Evolutionary conservation across 2,113 vertebrate genomes (phyloP).

Genomic region (Lampris incognitus): DNA sequence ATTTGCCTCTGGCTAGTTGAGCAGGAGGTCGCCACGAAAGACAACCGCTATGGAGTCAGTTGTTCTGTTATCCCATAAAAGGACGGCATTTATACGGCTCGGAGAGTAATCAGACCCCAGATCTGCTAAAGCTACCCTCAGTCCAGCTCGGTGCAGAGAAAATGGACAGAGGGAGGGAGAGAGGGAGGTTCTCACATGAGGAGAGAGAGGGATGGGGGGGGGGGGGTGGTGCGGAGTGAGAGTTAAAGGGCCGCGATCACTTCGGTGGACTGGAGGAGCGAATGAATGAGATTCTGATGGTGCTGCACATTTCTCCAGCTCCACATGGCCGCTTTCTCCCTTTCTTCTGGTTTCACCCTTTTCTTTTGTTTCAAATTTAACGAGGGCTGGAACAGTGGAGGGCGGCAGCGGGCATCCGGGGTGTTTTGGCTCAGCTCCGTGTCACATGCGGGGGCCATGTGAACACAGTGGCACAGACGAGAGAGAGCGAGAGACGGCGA

Average conservation of each 20-base stretch:
- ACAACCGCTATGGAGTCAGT: slow-evolving; percentile 30
- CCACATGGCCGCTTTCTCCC: slow-evolving; percentile 62
- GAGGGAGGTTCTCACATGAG: slow-evolving; percentile 28
- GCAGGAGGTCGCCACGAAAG: slow-evolving; percentile 26
- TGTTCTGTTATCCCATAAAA: slow-evolving; percentile 49
- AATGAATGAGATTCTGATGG: slow-evolving; percentile 77
- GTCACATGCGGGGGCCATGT: slow-evolving; percentile 84
- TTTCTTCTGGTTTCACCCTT: slow-evolving; percentile 43
- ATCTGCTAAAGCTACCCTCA: slow-evolving; percentile 63
- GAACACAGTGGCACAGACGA: slow-evolving; percentile 75
- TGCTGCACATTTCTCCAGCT: slow-evolving; percentile 73
- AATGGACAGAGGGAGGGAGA: slow-evolving; percentile 17
- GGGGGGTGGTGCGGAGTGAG: background rate
- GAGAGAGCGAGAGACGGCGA: slow-evolving; percentile 9
- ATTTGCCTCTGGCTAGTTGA: slow-evolving; percentile 9
- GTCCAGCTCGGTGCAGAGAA: slow-evolving; percentile 33
- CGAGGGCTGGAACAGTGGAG: slow-evolving; percentile 80
- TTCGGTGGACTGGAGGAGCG: slow-evolving; percentile 54
- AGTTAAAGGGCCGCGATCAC: slow-evolving; percentile 58
- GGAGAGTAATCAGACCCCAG: slow-evolving; percentile 63
- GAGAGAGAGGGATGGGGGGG: slow-evolving; percentile 5
- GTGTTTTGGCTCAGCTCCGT: slow-evolving; percentile 79
- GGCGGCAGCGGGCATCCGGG: slow-evolving; percentile 80
- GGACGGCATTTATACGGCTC: slow-evolving; percentile 14
- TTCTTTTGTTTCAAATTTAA: slow-evolving; percentile 81